Conservation (phyloP, 1,140 invertebrate species). For the Polyergus mexicanus region DNA sequence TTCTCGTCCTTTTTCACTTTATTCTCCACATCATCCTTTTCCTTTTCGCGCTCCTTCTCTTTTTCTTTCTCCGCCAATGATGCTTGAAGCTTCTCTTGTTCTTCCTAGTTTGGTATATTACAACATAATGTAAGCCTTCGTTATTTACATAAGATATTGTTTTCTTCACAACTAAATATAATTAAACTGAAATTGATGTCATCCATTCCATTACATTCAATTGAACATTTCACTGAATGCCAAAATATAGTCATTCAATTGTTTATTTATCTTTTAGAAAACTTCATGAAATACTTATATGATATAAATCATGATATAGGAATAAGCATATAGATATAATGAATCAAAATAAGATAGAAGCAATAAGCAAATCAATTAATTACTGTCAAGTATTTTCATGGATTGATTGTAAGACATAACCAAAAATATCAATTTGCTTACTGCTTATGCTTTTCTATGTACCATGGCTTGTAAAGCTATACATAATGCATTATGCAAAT, state of each 20-base stretch:
- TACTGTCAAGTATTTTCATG: too few species aligned
- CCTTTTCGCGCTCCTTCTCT: slow-evolving; percentile 86
- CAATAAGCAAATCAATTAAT: background rate
- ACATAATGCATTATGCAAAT: background rate
- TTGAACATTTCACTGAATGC: slow-evolving; percentile 66
- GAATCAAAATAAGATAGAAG: background rate
- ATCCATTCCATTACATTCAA: slow-evolving; percentile 45
- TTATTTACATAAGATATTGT: slow-evolving; percentile 17
- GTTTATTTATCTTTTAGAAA: slow-evolving; percentile 52
- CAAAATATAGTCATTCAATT: slow-evolving; percentile 68
- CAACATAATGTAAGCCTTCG: slow-evolving; percentile 28
- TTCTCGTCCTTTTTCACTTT: slow-evolving; percentile 85
- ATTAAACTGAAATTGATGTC: slow-evolving; percentile 45
- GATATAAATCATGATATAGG: too few species aligned
- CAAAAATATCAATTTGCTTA: too few species aligned
- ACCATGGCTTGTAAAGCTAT: too few species aligned
- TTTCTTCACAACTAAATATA: slow-evolving; percentile 20
- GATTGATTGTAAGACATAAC: too few species aligned
- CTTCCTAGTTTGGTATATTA: slow-evolving; percentile 87
- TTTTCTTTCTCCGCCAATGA: slow-evolving; percentile 87
- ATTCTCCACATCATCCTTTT: slow-evolving; percentile 84
- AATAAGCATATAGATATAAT: background rate
- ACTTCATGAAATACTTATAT: slow-evolving; percentile 49
- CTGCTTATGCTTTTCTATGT: too few species aligned
- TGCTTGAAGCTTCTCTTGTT: slow-evolving; percentile 90